Conservation (phyloP, 1,140 invertebrate genomes). For the Fopius arisanus region DNA sequence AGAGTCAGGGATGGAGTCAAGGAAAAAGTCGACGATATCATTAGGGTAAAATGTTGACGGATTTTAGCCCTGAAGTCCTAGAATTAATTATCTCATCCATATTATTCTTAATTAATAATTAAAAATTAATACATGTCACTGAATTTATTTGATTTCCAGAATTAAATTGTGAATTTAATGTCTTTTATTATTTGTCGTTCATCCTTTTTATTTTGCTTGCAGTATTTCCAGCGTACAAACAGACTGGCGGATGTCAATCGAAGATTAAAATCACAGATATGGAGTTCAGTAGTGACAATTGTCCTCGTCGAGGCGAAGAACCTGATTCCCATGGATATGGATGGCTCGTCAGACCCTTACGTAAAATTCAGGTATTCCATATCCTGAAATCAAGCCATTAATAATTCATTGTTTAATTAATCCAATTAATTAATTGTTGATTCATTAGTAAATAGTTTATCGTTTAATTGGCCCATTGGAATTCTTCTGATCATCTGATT, state of each 20-base stretch:
- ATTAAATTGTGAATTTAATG: neutral
- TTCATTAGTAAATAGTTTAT: too few species aligned
- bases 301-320: conserved; percentile 94
- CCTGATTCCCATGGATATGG: conserved; percentile 87
- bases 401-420: too few species aligned
- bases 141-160: neutral
- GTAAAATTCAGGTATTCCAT: conserved; percentile 97
- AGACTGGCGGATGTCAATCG: conserved; percentile 80
- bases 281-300: conserved; percentile 95
- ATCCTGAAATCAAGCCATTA: too few species aligned
- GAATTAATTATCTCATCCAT: too few species aligned
- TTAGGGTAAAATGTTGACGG: conserved; percentile 63
- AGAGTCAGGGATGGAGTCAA: conserved; percentile 66
- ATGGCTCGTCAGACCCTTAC: conserved; percentile 92
- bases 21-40: conserved; percentile 67
- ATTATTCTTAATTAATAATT: too few species aligned
- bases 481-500: too few species aligned
- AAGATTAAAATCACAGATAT: conserved; percentile 88
- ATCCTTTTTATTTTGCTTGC: conserved; percentile 27
- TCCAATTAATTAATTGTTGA: too few species aligned
- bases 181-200: neutral
- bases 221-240: conserved; percentile 81
- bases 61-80: neutral
- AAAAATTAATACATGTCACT: too few species aligned
- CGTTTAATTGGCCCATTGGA: too few species aligned